Percentiles rank a stretch among this genome's conserved stretches.
Evolutionary conservation across 2,797 vertebrate species (phyloP).

Genomic region (Arctocebus calabarensis): DNA sequence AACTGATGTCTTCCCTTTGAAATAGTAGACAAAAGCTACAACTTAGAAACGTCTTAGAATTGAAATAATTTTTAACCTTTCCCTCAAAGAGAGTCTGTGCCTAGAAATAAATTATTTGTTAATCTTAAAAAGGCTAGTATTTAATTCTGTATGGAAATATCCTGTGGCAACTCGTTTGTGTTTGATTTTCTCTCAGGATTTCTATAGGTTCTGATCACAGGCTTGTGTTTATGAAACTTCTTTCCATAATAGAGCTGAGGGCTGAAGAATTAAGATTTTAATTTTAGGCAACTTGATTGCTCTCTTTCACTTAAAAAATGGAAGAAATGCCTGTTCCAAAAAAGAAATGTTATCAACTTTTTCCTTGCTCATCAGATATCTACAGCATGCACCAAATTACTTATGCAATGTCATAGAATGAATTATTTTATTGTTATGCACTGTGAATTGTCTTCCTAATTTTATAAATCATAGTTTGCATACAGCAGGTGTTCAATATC

Average conservation of each 20-base stretch:
- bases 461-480: constrained; percentile 23
- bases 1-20: not conserved
- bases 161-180: constrained; percentile 35
- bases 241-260: constrained; percentile 29
- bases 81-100: not conserved
- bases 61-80: constrained; percentile 29
- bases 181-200: constrained; percentile 45
- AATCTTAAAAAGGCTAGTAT: not conserved
- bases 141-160: constrained; percentile 22
- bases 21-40: constrained; percentile 4
- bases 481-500: not conserved
- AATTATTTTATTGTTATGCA: not conserved
- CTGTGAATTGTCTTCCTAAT: constrained; percentile 7
- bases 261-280: constrained; percentile 65
- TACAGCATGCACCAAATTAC: not conserved
- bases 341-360: not conserved
- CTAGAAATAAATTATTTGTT: constrained; percentile 61
- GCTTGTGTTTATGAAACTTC: not conserved
- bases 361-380: constrained; percentile 28
- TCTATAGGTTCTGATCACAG: not conserved
- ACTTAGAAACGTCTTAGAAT: constrained; percentile 29
- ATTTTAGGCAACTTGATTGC: constrained; percentile 60
- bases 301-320: constrained; percentile 54
- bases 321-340: constrained; percentile 3
- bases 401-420: not conserved